Evolutionary conservation across 2,797 vertebrate species (phyloP), one percentile per base, ranked within the genome.

Genomic region (Pygocentrus nattereri): DNA sequence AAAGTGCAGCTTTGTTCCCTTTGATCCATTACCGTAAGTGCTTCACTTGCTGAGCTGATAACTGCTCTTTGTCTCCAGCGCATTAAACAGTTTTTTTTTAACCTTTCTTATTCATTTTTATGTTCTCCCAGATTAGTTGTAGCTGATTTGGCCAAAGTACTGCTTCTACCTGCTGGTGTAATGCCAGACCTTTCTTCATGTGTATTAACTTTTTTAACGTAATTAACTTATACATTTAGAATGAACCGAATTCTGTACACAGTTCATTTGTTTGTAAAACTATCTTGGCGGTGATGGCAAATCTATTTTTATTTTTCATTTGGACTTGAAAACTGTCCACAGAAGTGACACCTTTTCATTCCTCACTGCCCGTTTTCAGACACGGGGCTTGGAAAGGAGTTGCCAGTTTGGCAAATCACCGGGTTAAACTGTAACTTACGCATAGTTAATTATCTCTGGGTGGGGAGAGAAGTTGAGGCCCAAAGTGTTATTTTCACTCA

Each of bases 401-500:
- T 83, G 62, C 76, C 67, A 58, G 76, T 71, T 65, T 83, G 71
- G 87, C 84, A 80, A 76, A 56, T 74, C 52, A 81, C 38, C 56
- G 64, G 73, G 21, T 85, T 82, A 65, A 81, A 84, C 41, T 74
- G n/a, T 83, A 78, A 80, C 77, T 47, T 52, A 61, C 50, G 69
- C 41, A 52, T 69, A 41, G 83, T 86, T 85, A 84, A 84, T 88
- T 86, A 84, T 86, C 72, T 78, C 64, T 81, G 83, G 82, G 85
- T 85, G 82, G 82, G 83, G 80, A 61, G 59, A 78, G 70, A 67
- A 49, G 69, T 64, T 78, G 78, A 80, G 75, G 79, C 25, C 30
- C 41, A 64, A 67, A 67, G 79, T 82, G 69, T 79, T 76, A 81
- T 84, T 86, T 84, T 85, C 83, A 69, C 69, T 77, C 68, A 68